Evolutionary conservation across 2,888 invertebrate genomes (phyloP), one percentile per base, ranked within the genome.

Genomic region (Perizoma affinitatum): DNA sequence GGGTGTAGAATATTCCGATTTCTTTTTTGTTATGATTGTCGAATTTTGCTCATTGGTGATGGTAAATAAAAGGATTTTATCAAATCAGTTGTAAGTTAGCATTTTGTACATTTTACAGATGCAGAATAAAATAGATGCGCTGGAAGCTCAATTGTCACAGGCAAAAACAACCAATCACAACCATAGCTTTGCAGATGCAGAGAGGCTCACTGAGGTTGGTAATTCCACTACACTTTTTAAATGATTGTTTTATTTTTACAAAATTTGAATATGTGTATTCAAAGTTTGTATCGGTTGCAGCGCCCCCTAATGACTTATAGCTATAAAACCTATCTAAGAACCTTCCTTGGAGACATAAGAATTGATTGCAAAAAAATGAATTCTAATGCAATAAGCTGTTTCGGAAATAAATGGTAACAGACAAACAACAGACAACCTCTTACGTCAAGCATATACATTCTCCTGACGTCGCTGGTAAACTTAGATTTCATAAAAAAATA

Each of bases 41-140:
- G 10, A 11, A 43, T 22, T 22, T 4, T 42, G 11, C 67, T 55
- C 40, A 42, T 58, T 60, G 80, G 83, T 82, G 82, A 72, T 66
- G 82, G 82, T 72, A 40, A 41, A n/a, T 50, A 5, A n/a, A n/a
- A 40, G 10, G 11, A 43, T 43, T 43, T n/a, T 10, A 43, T 10
- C 22, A 44, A 44, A 11, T 5, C 22, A 11, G 22, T 44, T 4
- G 9, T 44, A 6, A 35, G 11, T 7, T 1, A 1, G 6, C 7
- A 22, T 46, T 7, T 7, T 46, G 33, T 46, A 35, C n/a, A 36
- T 40, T 50, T 61, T 8, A 67, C 80, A 93, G 93, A 88, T 93
- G 86, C 92, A 93, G 80, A 86, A 86, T 51, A 93, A 93, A 81
- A 89, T 93, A 73, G 86, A 87, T 58, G 75, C 89, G 9, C 79